Percentiles rank a stretch among this genome's conserved stretches.
These are phyloP conservation scores for Austrofundulus limnaeus DNA, from an alignment of 2,113 vertebrate genomes.

Conservation along the genomic window DNA sequence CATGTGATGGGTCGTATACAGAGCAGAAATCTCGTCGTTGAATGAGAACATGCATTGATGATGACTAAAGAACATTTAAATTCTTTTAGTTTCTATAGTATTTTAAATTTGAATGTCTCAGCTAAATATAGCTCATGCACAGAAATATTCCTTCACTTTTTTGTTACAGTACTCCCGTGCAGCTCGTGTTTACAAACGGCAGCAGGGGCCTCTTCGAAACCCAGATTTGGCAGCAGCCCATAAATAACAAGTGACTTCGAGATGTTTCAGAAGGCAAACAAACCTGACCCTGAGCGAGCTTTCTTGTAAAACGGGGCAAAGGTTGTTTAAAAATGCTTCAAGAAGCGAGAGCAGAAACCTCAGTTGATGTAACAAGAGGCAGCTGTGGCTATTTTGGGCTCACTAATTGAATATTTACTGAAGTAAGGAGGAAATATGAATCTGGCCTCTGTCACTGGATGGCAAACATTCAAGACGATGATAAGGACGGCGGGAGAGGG, in stretches of 20 bases:
- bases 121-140: background rate
- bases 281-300: conserved; percentile 8
- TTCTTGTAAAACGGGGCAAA: conserved; percentile 68
- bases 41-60: no score
- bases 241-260: conserved; percentile 45
- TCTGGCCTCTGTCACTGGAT: conserved; percentile 73
- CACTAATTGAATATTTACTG: conserved; percentile 80
- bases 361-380: conserved; percentile 33
- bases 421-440: conserved; percentile 44
- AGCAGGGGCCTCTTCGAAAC: background rate
- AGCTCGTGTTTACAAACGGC: background rate
- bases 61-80: no score
- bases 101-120: background rate
- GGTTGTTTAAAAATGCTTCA: conserved; percentile 78
- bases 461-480: conserved; percentile 26
- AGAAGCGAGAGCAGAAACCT: conserved; percentile 76
- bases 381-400: conserved; percentile 30
- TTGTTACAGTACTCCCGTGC: background rate
- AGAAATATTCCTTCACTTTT: background rate
- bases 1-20: no score
- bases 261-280: conserved; percentile 46
- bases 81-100: background rate
- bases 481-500: conserved; percentile 27
- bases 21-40: no score
- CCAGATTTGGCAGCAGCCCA: conserved; percentile 33